Evolutionary conservation across 2,113 vertebrate genomes (phyloP).

Genomic region (Phrynosoma platyrhinos): DNA sequence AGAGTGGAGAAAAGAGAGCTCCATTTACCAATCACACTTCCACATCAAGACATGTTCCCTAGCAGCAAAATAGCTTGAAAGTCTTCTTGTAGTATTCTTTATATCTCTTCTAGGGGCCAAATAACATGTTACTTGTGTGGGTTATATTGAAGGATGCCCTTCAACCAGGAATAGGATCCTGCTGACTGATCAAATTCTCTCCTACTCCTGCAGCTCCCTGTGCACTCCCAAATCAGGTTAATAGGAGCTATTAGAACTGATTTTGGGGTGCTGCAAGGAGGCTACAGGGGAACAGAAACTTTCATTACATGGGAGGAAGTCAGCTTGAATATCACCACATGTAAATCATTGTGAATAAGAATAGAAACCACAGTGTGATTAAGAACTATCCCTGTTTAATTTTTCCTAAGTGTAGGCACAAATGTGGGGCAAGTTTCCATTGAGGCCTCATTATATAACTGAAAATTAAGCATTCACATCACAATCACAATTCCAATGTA

Average conservation of each 20-base stretch:
- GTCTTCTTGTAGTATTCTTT: not conserved
- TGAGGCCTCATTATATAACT: not conserved
- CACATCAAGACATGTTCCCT: not conserved
- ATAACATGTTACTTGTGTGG: not conserved
- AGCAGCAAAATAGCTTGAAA: not conserved
- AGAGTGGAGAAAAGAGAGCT: no score
- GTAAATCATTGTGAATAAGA: no score
- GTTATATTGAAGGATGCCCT: no score
- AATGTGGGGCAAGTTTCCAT: not conserved
- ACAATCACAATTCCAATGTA: not conserved
- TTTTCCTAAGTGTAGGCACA: not conserved
- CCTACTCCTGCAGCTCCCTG: no score
- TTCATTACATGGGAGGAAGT: no score
- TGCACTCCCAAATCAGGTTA: no score
- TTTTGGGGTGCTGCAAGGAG: no score
- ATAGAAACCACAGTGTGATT: not conserved
- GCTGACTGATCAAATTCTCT: no score
- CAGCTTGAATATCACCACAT: no score
- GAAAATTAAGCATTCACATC: not conserved
- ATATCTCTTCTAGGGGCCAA: not conserved
- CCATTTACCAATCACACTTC: not conserved
- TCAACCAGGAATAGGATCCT: no score
- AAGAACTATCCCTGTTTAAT: not conserved
- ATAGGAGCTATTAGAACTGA: no score
- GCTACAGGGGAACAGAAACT: no score